These are phyloP conservation scores for Pollicipes pollicipes DNA, from an alignment of 1,140 invertebrate species.

Conservation along the genomic window DNA sequence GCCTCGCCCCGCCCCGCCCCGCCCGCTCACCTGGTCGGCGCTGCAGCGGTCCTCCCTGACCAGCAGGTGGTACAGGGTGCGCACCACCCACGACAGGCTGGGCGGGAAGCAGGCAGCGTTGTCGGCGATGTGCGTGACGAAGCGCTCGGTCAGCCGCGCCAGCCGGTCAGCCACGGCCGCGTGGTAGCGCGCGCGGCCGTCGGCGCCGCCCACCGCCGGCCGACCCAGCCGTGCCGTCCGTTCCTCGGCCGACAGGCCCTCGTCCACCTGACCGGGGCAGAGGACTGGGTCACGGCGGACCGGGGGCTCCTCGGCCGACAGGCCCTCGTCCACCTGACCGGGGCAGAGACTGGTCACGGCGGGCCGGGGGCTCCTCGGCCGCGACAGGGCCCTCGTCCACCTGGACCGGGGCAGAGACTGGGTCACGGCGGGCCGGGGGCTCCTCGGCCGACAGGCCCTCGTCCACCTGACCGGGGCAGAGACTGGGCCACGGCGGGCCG, in stretches of 20 bases:
- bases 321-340: constrained; percentile 1
- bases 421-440: too few relatives aligned
- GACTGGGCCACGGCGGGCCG: too few relatives aligned
- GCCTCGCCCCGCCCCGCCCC: too few relatives aligned
- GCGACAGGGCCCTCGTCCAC: not conserved
- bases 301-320: not conserved
- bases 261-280: constrained; percentile 1
- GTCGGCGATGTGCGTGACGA: constrained; percentile 44
- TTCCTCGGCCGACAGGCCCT: not conserved
- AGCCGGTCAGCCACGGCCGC: constrained; percentile 52
- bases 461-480: too few relatives aligned
- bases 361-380: not conserved
- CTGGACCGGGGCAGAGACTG: too few relatives aligned
- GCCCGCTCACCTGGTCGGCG: constrained; percentile 32
- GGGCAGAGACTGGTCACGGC: too few relatives aligned
- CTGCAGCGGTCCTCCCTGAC: constrained; percentile 23
- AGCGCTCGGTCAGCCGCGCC: not conserved
- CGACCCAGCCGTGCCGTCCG: not conserved
- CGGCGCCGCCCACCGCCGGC: too few relatives aligned
- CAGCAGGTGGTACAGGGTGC: constrained; percentile 35
- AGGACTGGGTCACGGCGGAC: too few relatives aligned
- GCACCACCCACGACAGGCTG: constrained; percentile 38
- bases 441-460: too few relatives aligned
- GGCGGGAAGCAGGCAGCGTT: constrained; percentile 85
- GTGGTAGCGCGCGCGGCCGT: not conserved